Conservation (phyloP, 2,113 vertebrate species). For the Jaculus jaculus region DNA sequence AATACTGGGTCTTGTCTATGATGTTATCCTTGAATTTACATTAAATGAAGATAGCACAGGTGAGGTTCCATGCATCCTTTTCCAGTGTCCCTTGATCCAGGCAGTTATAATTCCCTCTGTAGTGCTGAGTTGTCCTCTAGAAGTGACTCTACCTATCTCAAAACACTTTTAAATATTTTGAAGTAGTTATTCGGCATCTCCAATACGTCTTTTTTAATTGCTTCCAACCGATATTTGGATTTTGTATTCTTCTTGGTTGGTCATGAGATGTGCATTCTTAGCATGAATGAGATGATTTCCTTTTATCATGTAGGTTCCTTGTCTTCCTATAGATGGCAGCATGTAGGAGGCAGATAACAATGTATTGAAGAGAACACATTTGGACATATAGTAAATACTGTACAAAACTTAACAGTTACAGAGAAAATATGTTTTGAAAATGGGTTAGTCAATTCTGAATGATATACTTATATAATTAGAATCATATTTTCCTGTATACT, state of each 20-base stretch:
- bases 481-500: neutral
- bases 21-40: neutral
- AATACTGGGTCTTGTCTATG: neutral
- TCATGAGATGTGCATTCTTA: neutral
- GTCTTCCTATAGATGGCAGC: neutral
- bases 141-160: neutral
- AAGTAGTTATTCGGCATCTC: neutral
- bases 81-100: neutral
- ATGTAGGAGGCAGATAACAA: neutral
- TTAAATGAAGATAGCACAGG: neutral
- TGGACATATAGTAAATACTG: neutral
- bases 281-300: neutral
- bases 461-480: neutral
- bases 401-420: neutral
- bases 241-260: neutral
- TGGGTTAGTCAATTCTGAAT: neutral
- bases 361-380: neutral
- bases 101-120: neutral
- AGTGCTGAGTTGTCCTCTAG: neutral
- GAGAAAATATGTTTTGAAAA: constrained; percentile 7
- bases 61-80: neutral
- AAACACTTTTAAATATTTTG: neutral
- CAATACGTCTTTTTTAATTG: neutral
- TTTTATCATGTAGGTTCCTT: neutral
- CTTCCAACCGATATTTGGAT: neutral